Evolutionary conservation across 1,140 invertebrate genomes (phyloP), one percentile per base, ranked within the genome.

Genomic region (Leptinotarsa defecta): DNA sequence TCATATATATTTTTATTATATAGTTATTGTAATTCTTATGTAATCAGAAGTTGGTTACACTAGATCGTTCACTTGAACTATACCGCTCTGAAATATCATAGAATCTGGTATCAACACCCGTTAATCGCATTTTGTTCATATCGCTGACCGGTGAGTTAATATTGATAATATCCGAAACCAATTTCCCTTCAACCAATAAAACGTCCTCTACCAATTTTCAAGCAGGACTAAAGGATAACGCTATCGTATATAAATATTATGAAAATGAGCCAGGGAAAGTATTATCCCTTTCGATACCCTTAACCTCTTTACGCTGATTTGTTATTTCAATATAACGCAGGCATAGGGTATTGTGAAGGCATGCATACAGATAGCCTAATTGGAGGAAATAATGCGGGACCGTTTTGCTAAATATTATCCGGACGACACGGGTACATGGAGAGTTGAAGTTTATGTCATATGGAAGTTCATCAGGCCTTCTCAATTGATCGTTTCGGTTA

Each of bases 321-420:
- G 64, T 65, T 65, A 65, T 65, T 65, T 65, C 64, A 65, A 34
- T 65, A 65, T 65, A 65, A 20, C 64, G 27, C 17, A 4, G 20
- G 20, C 64, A 20, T 6, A 20, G 64, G 64, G 27, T 65, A 65
- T 19, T 65, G 64, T 65, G 64, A 65, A 34, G 64, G 64, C 27
- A 65, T 65, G 64, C 64, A 65, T 65, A 65, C 64, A 65, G 64
- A 65, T 65, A 65, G 27, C 64, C 64, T 34, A 65, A 65, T 65
- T 65, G 64, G 15, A 5, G 64, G 64, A 65, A 65, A 65, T 65
- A 65, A 65, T 65, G 64, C 64, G 6, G 20, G 27, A 65, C 64
- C 64, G 64, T 17, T 65, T 13, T 34, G 20, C 20, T 24, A 65
- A 65, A 65, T 65, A 22, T 65, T 15, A 20, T 19, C 17, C 20